phyloP scores from a whole-genome alignment of 2,888 invertebrate species.

The Archips xylosteana region DNA sequence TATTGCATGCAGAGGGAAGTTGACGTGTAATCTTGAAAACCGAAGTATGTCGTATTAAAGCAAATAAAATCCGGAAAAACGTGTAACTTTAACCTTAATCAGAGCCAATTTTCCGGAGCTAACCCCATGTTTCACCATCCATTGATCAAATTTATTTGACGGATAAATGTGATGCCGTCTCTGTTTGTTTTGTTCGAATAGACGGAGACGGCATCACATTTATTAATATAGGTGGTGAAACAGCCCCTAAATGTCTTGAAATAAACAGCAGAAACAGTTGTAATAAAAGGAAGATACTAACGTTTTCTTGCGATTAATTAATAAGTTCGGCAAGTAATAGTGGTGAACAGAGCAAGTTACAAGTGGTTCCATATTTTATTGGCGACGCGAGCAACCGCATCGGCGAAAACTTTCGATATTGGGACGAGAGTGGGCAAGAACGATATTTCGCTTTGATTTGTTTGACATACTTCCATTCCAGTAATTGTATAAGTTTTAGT shows the following conservation, averaged over 20 bases:
- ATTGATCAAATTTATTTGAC: too few species aligned
- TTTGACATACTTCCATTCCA: conserved; percentile 25
- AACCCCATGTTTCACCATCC: too few species aligned
- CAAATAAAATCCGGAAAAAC: too few species aligned
- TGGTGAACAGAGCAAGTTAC: conserved; percentile 62
- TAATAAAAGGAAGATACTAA: conserved; percentile 17
- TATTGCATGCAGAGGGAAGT: too few species aligned
- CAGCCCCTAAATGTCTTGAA: neutral
- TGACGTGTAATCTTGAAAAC: too few species aligned
- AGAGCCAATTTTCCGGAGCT: neutral
- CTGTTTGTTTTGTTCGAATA: too few species aligned
- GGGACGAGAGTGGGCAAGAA: conserved; percentile 53
- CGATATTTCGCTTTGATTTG: conserved; percentile 37
- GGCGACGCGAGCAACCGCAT: conserved; percentile 57
- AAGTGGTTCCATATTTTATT: conserved; percentile 69
- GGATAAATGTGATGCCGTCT: too few species aligned
- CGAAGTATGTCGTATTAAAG: too few species aligned
- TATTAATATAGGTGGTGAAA: too few species aligned
- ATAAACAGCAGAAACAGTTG: neutral
- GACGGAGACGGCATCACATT: too few species aligned
- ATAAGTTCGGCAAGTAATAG: conserved; percentile 56
- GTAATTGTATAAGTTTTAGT: conserved; percentile 21
- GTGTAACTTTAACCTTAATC: neutral
- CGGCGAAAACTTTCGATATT: conserved; percentile 68
- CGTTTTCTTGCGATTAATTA: conserved; percentile 54